A percentile compares a stretch with the other conserved stretches of the same genome.
Evolutionary conservation across 2,888 invertebrate genomes (phyloP).

Genomic region (Drosophila lacicola): DNA sequence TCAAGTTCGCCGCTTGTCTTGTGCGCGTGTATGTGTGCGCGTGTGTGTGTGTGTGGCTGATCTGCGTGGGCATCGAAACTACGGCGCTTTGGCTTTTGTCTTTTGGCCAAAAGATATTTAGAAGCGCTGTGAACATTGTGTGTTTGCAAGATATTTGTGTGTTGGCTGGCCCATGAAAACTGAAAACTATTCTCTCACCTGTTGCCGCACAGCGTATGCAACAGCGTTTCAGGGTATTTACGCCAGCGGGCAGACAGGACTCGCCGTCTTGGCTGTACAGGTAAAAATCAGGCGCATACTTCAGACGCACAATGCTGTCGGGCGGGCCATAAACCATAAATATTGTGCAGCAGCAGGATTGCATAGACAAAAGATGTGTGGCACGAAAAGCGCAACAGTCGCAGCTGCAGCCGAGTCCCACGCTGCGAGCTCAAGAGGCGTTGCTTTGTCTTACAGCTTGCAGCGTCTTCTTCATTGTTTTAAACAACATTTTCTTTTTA

Average conservation of each 20-base stretch:
- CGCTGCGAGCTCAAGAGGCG: constrained; percentile 70
- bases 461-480: constrained; percentile 41
- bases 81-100: constrained; percentile 73
- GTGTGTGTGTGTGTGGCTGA: constrained; percentile 41
- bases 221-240: constrained; percentile 61
- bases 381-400: constrained; percentile 52
- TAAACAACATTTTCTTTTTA: constrained; percentile 8
- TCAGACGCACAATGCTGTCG: constrained; percentile 51
- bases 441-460: constrained; percentile 59
- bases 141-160: constrained; percentile 45
- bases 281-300: constrained; percentile 58
- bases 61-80: constrained; percentile 69
- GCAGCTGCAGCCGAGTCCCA: constrained; percentile 60
- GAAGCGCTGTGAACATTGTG: constrained; percentile 68
- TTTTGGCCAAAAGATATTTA: constrained; percentile 67
- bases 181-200: constrained; percentile 61
- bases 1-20: constrained; percentile 62
- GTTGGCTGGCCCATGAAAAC: constrained; percentile 8
- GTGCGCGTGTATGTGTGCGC: constrained; percentile 10
- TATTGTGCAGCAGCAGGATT: constrained; percentile 30
- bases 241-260: constrained; percentile 54
- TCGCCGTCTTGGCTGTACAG: constrained; percentile 35
- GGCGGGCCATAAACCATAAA: constrained; percentile 51
- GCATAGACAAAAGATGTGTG: constrained; percentile 45
- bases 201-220: constrained; percentile 50